These are phyloP conservation scores for Alauda arvensis DNA, from an alignment of 2,797 vertebrate genomes.

Conservation along the genomic window DNA sequence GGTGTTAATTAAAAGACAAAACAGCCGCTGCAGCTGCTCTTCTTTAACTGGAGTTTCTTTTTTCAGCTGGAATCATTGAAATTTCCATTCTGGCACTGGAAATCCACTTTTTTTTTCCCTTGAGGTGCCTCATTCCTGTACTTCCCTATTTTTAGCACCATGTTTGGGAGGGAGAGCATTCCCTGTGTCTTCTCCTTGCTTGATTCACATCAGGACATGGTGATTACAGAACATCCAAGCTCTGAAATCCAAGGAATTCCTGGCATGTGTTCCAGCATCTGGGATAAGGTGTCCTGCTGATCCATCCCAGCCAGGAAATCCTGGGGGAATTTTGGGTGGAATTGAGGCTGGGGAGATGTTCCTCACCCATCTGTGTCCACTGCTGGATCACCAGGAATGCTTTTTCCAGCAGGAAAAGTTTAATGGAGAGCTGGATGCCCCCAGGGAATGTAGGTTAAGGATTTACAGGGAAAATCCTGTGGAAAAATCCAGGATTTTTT, in stretches of 20 bases:
- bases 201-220: neutral
- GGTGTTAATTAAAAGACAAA: neutral
- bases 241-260: neutral
- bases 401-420: neutral
- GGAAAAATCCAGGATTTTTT: neutral
- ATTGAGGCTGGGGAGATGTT: neutral
- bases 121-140: neutral
- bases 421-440: neutral
- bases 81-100: neutral
- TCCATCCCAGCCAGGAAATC: neutral
- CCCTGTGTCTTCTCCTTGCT: neutral
- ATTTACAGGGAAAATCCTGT: neutral
- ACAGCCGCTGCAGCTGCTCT: neutral
- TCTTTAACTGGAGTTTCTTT: neutral
- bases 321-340: accelerated
- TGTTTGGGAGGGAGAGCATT: neutral
- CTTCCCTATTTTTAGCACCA: neutral
- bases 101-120: neutral
- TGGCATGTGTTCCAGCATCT: neutral
- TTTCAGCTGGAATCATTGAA: neutral
- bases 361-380: neutral
- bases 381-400: neutral
- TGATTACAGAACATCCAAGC: neutral
- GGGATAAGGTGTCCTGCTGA: neutral
- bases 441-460: neutral